Evolutionary conservation across 2,113 vertebrate species (phyloP), one percentile per base, ranked within the genome.

Genomic region (Rutilus rutilus): DNA sequence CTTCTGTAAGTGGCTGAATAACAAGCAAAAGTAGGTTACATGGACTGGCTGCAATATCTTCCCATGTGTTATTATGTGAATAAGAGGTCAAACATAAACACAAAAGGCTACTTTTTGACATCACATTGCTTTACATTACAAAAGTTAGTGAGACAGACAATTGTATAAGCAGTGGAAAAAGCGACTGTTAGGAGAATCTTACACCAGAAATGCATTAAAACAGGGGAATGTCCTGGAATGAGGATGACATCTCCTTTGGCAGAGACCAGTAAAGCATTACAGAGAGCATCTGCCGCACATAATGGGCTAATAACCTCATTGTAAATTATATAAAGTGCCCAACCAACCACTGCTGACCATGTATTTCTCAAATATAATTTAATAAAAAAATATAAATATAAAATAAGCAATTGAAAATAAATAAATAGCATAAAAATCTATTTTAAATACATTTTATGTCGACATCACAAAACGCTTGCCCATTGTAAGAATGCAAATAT

Each of bases 1-100:
- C 57, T 79, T 79, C 21, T 79, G 75, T 79, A 62, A 25, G 57
- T 36, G 77, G 77, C 52, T 79, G 54, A 62, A 79, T 79, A 79
- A 42, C 36, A 79, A 79, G 36, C 25, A 42, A 79, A 79, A 62
- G 77, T 79, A 79, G 57, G 77, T 79, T 62, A 62, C 30, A 59
- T 30, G 25, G 27, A 12, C 33, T n/a, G 54, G 23, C 17, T n/a
- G 27, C 54, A n/a, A 15, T 60, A 54, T 47, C 3, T 77, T 52
- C 47, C 25, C 45, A 19, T 2, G 47, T 30, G 47, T 54, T 77
- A 21, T 52, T 52, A 50, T 77, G 25, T 19, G 47, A 54, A 52
- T 77, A 52, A 33, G 11, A 54, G 14, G 47, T 77, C 45, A 17
- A 77, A 54, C 14, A 9, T 54, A 77, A 54, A 77, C 14, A 77